phyloP scores from a whole-genome alignment of 1,140 invertebrate species.

The Pseudomyrmex concolor region DNA sequence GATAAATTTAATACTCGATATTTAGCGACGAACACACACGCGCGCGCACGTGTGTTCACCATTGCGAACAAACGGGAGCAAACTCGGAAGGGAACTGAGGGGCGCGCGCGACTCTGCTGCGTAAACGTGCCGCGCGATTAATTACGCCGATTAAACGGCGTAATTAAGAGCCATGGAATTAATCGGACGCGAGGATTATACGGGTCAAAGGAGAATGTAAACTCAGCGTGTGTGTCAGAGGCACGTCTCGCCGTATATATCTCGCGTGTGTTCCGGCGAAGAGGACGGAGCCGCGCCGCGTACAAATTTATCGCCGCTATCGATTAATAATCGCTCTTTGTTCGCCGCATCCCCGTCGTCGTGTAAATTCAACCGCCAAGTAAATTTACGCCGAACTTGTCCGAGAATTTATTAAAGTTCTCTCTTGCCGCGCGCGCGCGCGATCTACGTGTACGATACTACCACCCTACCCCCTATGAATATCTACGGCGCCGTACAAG shows the following conservation, averaged over 20 bases:
- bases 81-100: no score
- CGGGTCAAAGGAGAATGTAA: conserved; percentile 45
- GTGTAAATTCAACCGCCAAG: conserved; percentile 38
- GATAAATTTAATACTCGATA: conserved; percentile 22
- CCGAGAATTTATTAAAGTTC: conserved; percentile 63
- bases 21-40: conserved; percentile 15
- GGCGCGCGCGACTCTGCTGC: neutral
- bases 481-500: neutral
- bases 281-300: conserved; percentile 3
- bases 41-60: no score
- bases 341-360: conserved; percentile 9
- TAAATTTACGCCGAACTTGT: conserved; percentile 34
- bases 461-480: neutral
- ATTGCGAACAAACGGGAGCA: no score
- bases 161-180: conserved; percentile 54
- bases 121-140: conserved; percentile 39
- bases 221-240: conserved; percentile 25
- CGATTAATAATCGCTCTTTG: conserved; percentile 65
- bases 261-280: conserved; percentile 13
- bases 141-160: conserved; percentile 48
- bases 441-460: conserved; percentile 20
- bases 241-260: conserved; percentile 33
- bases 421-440: neutral
- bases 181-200: conserved; percentile 44
- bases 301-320: conserved; percentile 6